Percentiles rank a stretch among this genome's conserved stretches.
Conservation (phyloP, 2,797 vertebrate species). For the Onychomys arenicola region DNA sequence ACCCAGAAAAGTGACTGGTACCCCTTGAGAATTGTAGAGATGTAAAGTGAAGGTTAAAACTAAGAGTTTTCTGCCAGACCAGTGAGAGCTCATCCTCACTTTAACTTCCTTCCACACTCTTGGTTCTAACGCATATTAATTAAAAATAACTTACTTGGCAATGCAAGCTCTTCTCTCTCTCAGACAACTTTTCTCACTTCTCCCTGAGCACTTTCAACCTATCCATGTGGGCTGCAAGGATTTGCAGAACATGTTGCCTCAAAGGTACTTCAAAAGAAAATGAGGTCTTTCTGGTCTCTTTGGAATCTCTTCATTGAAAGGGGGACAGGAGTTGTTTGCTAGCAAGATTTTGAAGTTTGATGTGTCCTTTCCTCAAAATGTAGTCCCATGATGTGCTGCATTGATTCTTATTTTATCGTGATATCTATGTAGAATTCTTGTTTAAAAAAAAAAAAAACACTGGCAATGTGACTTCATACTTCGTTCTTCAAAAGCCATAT, state of each 20-base stretch:
- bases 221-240: background rate
- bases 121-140: background rate
- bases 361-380: slow-evolving; percentile 45
- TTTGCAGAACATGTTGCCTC: background rate
- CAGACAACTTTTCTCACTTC: background rate
- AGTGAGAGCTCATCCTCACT: background rate
- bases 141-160: slow-evolving; percentile 40
- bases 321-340: background rate
- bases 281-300: slow-evolving; percentile 12
- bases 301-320: slow-evolving; percentile 44
- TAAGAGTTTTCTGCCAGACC: slow-evolving; percentile 3
- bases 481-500: background rate
- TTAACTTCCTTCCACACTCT: background rate
- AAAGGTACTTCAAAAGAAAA: slow-evolving; percentile 60
- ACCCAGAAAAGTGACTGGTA: background rate
- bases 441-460: background rate
- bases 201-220: background rate
- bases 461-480: background rate
- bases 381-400: background rate
- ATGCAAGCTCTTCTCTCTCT: background rate
- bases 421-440: background rate
- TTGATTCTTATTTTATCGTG: slow-evolving; percentile 54
- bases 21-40: background rate
- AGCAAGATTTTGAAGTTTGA: slow-evolving; percentile 33
- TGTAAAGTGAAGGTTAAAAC: background rate